A percentile compares a stretch with the other conserved stretches of the same genome.
Evolutionary conservation across 2,888 invertebrate genomes (phyloP).

Genomic region (Coelopa pilipes): DNA sequence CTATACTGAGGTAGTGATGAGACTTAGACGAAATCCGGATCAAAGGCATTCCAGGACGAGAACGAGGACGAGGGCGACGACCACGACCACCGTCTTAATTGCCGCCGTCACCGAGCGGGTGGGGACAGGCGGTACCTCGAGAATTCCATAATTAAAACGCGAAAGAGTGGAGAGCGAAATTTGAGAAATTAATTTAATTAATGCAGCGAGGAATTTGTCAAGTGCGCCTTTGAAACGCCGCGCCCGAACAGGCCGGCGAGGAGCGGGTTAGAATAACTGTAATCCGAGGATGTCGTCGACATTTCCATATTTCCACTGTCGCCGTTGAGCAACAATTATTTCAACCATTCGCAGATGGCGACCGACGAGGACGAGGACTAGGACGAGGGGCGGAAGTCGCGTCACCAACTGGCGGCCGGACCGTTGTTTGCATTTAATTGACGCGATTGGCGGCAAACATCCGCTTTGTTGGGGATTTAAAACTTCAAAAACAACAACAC

Average conservation of each 20-base stretch:
- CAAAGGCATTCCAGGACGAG: slow-evolving; percentile 48
- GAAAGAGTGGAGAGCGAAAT: slow-evolving; percentile 54
- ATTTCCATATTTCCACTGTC: neutral
- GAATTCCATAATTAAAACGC: slow-evolving; percentile 60
- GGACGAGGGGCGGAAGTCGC: slow-evolving; percentile 28
- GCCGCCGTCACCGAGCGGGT: slow-evolving; percentile 41
- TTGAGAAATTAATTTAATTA: slow-evolving; percentile 48
- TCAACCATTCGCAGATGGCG: slow-evolving; percentile 44
- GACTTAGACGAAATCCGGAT: slow-evolving; percentile 42
- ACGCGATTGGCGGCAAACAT: slow-evolving; percentile 19
- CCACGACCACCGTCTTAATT: slow-evolving; percentile 39
- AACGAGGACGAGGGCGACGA: slow-evolving; percentile 14
- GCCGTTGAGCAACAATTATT: slow-evolving; percentile 45
- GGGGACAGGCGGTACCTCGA: slow-evolving; percentile 48
- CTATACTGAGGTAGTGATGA: slow-evolving; percentile 19
- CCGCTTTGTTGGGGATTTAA: slow-evolving; percentile 34
- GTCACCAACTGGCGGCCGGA: slow-evolving; percentile 40
- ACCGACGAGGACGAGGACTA: neutral
- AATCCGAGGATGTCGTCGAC: slow-evolving; percentile 3
- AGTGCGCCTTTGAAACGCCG: slow-evolving; percentile 47
- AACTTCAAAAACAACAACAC: slow-evolving; percentile 25
- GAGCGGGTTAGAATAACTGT: slow-evolving; percentile 7
- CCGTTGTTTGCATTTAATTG: slow-evolving; percentile 37
- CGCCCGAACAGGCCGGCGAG: neutral
- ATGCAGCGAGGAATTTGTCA: slow-evolving; percentile 56